Evolutionary conservation across 2,888 invertebrate species (phyloP), one percentile per base, ranked within the genome.

Genomic region (Chrysolina haemoptera): DNA sequence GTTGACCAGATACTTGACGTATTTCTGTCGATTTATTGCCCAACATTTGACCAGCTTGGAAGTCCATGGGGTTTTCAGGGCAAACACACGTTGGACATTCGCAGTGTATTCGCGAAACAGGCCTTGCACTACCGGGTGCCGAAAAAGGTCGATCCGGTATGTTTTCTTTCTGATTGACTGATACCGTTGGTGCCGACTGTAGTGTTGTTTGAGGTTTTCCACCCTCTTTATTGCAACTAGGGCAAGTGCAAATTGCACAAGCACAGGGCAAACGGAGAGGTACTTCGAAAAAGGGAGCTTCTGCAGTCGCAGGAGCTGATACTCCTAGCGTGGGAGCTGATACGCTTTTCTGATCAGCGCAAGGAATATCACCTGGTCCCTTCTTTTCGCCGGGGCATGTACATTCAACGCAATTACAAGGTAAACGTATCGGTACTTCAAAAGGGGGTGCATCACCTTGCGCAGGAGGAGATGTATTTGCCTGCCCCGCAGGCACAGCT

Each of bases 1-100:
- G 27, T 48, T 48, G 48, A 5, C n/a, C 48, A n/a, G 48, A 48
- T 48, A 14, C 48, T 48, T 48, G 48, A 16, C 50, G 18, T 18
- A 53, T 9, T 53, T 53, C 50, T 18, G 50, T 53, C 11, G 50
- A 53, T 20, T 18, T 18, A 9, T n/a, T 48, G 22, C 12, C 43
- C 4, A 22, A 22, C 11, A 65, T 22, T 46, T 22, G 46, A 10
- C 65, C 68, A n/a, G 48, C 43, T 12, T 68, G 41, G 46, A 43
- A 59, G 16, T 53, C 12, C 16, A 46, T 1, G 11, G 69, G 10
- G 5, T 50, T 22, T 8, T 62, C 72, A 3, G 67, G 41, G 40
- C 80, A 80, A 11, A 74, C 78, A 65, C 80, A 80, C 14, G 79
- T 79, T 9, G 79, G 76, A 68, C 79, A 80, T 55, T 76, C 69